Base-by-base conservation (phyloP, 1,140 invertebrate species). In the Orchesella cincta region DNA sequence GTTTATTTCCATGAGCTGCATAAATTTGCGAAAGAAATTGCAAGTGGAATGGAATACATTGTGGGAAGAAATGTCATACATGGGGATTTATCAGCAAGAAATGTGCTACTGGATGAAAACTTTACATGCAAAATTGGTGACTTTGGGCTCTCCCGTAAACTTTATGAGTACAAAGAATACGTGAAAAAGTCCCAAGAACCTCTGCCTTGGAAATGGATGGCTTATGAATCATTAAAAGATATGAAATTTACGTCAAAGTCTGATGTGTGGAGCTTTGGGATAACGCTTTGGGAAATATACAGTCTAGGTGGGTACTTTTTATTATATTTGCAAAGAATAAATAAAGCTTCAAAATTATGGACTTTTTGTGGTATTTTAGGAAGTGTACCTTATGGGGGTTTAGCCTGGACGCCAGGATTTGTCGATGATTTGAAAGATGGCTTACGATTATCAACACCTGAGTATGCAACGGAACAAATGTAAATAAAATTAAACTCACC, bases 31-130 rank as follows among this genome's bases (percentile, higher is more conserved):
- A 18, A 46, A 18, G 39, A 46, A 46, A 46, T 46, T 46, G 39
- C 39, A 46, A 46, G 18, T 46, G 39, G 39, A 46, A 46, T 46
- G 39, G 18, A 46, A 18, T 46, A 46, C 18, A 18, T 46, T 46
- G 39, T 18, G 5, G 39, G 39, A 46, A 46, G 18, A 18, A 46
- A 46, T 46, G 57, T 64, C 12, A 64, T 64, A 5, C 57, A 64
- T 23, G 57, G 57, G 12, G 57, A 64, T 64, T 29, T 64, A 12
- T 64, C 57, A 8, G 57, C 57, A 64, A 64, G 57, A 23, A 64
- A 64, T 64, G 23, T 64, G 23, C 57, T 64, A 12, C 23, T 64
- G 57, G 57, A 64, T 23, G 8, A 64, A 12, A 8, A 12, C 5
- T 5, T 5, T 12, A 23, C 12, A 12, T n/a, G n/a, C n/a, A 64